Base-by-base conservation (phyloP, 2,797 vertebrate genomes). In the Catamblyrhynchus diadema region DNA sequence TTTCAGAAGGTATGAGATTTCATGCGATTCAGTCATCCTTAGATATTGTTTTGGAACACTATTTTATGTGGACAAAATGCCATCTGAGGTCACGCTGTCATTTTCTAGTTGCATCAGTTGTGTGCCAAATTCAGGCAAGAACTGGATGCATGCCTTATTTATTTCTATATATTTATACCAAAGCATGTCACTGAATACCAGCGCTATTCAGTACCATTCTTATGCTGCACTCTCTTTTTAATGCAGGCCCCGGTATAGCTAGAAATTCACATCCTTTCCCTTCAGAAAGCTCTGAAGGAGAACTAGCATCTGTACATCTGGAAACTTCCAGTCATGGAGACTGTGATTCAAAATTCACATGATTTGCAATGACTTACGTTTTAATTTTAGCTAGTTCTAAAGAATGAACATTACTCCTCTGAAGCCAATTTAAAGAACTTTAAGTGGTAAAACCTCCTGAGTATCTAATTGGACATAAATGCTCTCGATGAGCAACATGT, bases 381-480 rank as follows among this genome's bases (percentile, higher is more conserved):
- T 90, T 94, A 67, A 90, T 88, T 95, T 86, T 75, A 91, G n/a
- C 30, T 81, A 17, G 48, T 42, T 88, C 28, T 72, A 21, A 84
- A 87, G 67, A 62, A 48, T n/a, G 12, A 69, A 35, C 2, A 1
- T 86, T 81, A 45, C 37, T 90, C 9, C 75, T 91, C 59, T 70
- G 45, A 70, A 82, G 33, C 22, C 24, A 47, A 6, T 73, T 87
- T 32, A 77, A 95, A 69, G 23, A 54, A 44, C 59, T 73, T 78
- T 39, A 87, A 78, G 60, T 44, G 32, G 21, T 79, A 65, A 90
- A 35, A 70, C 33, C 66, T 69, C 60, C 41, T 77, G 80, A 86
- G 73, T 67, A 84, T 79, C 44, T 84, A 94, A 88, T 25, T 84
- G 48, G 30, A 60, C 41, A 80, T 79, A 94, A 94, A 51, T 3